These are phyloP conservation scores for Eurosta solidaginis DNA, from an alignment of 1,140 invertebrate genomes.

Conservation along the genomic window DNA sequence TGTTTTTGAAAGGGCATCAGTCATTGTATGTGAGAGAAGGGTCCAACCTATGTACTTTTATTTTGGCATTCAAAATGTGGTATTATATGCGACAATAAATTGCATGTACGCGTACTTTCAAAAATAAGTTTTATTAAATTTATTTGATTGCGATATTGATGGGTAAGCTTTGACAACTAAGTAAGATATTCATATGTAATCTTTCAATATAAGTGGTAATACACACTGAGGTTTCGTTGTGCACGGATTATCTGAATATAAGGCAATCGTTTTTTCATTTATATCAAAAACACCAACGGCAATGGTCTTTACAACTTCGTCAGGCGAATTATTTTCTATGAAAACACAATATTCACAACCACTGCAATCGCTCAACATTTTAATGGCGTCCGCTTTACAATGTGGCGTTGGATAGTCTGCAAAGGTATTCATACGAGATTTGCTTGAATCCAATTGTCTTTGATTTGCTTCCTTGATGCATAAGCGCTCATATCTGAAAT, in stretches of 20 bases:
- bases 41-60: too few species aligned
- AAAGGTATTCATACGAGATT: slow-evolving; percentile 68
- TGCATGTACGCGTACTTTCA: too few species aligned
- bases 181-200: too few species aligned
- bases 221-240: slow-evolving; percentile 68
- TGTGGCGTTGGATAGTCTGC: slow-evolving; percentile 63
- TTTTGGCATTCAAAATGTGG: too few species aligned
- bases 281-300: slow-evolving; percentile 77
- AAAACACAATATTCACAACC: slow-evolving; percentile 71
- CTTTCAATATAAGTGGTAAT: slow-evolving; percentile 62
- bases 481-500: slow-evolving; percentile 72
- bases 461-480: slow-evolving; percentile 69
- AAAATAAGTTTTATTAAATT: too few species aligned
- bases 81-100: too few species aligned
- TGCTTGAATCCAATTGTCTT: slow-evolving; percentile 71
- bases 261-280: slow-evolving; percentile 69
- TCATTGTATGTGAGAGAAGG: too few species aligned
- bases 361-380: slow-evolving; percentile 74
- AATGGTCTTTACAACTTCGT: slow-evolving; percentile 75
- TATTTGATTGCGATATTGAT: too few species aligned
- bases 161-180: too few species aligned
- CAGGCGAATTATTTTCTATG: slow-evolving; percentile 63
- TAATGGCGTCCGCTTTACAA: slow-evolving; percentile 66
- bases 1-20: too few species aligned
- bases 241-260: slow-evolving; percentile 73